Evolutionary conservation across 1,140 invertebrate genomes (phyloP), one percentile per base, ranked within the genome.

Genomic region (Trinorchestia longiramus): DNA sequence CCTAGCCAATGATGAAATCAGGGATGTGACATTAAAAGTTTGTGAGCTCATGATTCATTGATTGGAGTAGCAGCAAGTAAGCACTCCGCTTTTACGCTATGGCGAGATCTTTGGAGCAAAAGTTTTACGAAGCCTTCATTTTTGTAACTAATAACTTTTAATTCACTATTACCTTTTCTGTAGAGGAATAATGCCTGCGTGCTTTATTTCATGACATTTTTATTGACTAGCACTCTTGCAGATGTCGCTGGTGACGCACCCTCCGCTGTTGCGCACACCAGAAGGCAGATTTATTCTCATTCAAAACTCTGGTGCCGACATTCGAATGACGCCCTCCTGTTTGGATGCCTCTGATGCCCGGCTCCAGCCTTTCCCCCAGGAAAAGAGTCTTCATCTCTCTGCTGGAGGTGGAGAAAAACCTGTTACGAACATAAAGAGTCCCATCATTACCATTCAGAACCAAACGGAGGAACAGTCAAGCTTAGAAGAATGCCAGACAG

Each of bases 201-300:
- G 62, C 36, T 11, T 77, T 77, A 77, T 15, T 77, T 15, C 8
- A 19, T 19, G 28, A 53, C 6, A 11, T 11, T 53, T 77, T 77
- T 23, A 77, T 36, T 77, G 62, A 77, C 62, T 41, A 42, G 4
- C 28, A 28, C 28, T 90, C 36, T 42, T 47, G 6, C 92, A 94
- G 92, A 47, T 36, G 92, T 45, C 92, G 43, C 43, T 45, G 43
- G 92, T 94, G 36, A 45, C 19, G 43, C 92, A 94, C 43, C 92
- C 92, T 28, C 92, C 92, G 43, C 40, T 94, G 43, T 44, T 94
- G 40, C 43, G 92, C 4, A 94, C 92, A 15, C 92, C 92, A 8
- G 92, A 94, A 8, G 92, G 92, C 43, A 44, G 92, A 11, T 45
- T 94, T 40, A 94, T 94, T 40, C 44, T 94, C 3, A 94, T 94